These are phyloP conservation scores for Geodia barretti DNA, from an alignment of 37 sponge, comb jelly and placozoan genomes.

Conservation along the genomic window DNA sequence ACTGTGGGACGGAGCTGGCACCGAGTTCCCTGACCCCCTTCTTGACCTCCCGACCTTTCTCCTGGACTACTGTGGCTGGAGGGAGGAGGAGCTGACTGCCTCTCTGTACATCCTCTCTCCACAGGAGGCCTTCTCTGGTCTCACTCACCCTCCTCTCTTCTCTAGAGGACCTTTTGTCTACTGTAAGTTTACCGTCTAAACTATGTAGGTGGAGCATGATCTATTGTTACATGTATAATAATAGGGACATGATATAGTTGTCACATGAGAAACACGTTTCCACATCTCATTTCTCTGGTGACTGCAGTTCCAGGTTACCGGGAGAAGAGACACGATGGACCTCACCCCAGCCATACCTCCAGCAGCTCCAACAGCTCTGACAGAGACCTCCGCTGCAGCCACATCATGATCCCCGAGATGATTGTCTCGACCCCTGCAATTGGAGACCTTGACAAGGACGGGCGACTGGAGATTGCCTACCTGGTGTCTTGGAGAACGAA, in stretches of 20 bases:
- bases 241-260: too few species aligned
- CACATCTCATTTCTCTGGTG: too few species aligned
- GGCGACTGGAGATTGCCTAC: conserved; percentile 51
- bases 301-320: neutral
- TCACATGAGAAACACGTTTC: too few species aligned
- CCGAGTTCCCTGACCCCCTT: conserved; percentile 50
- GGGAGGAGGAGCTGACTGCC: neutral
- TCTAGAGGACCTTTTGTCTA: conserved; percentile 15
- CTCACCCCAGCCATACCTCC: neutral
- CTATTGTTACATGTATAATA: too few species aligned
- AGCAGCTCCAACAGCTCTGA: too few species aligned
- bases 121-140: conserved; percentile 24
- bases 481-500: conserved; percentile 5
- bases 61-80: conserved; percentile 40
- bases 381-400: conserved; percentile 8
- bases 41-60: conserved; percentile 39
- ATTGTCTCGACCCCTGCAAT: conserved; percentile 25
- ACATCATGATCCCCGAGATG: conserved; percentile 7
- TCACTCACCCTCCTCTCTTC: conserved; percentile 33
- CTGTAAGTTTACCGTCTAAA: conserved; percentile 50
- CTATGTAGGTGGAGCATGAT: too few species aligned
- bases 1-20: conserved; percentile 30
- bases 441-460: conserved; percentile 63
- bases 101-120: conserved; percentile 50
- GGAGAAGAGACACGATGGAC: neutral